phyloP scores from a whole-genome alignment of 2,797 vertebrate species.

The Cichlasoma orientale region DNA sequence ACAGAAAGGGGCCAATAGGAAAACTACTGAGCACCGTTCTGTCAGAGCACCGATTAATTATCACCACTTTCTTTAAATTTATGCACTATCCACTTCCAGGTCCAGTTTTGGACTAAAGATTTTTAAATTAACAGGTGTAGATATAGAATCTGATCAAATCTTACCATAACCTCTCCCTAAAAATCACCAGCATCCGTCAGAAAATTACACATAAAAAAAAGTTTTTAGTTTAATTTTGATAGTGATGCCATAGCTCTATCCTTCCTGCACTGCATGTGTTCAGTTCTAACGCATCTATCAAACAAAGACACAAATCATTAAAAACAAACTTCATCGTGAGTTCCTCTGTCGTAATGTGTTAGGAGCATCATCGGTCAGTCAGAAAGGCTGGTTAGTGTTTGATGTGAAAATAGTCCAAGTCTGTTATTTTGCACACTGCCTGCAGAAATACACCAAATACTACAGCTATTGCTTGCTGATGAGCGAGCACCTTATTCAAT shows the following conservation, averaged over 20 bases:
- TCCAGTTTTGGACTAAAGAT: neutral
- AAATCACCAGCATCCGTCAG: neutral
- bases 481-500: constrained; percentile 38
- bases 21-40: neutral
- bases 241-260: neutral
- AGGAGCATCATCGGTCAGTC: neutral
- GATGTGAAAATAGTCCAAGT: constrained; percentile 8
- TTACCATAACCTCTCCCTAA: neutral
- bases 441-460: constrained; percentile 27
- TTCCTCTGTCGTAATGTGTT: neutral
- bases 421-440: constrained; percentile 3
- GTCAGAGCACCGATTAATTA: neutral
- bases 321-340: neutral
- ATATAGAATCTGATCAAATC: neutral
- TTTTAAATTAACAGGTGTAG: neutral
- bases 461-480: constrained; percentile 1
- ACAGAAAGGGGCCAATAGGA: neutral
- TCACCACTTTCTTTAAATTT: neutral
- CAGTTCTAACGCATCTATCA: neutral
- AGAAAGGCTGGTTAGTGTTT: constrained; percentile 9
- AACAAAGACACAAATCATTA: neutral
- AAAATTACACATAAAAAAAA: neutral
- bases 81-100: neutral
- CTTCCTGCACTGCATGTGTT: neutral
- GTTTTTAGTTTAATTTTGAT: too few relatives aligned